Percentiles rank a stretch among this genome's conserved stretches.
phyloP scores from a whole-genome alignment of 2,888 invertebrate genomes.

The Conistra vaccinii region DNA sequence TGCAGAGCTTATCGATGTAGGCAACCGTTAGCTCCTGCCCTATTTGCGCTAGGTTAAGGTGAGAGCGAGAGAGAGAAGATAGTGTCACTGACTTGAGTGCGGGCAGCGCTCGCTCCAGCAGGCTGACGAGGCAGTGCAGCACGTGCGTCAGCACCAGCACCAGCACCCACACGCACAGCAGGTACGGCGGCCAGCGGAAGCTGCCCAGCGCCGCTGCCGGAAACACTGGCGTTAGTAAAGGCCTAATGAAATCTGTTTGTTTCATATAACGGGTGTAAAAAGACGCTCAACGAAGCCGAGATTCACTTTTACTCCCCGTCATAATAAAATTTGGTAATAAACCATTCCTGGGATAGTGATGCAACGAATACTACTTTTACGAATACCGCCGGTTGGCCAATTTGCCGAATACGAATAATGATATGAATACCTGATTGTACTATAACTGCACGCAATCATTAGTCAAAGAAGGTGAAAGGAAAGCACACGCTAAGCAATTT shows the following conservation, averaged over 20 bases:
- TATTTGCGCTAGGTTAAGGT: too few species aligned
- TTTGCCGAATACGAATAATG: too few species aligned
- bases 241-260: not conserved
- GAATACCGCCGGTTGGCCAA: too few species aligned
- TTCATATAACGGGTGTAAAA: not conserved
- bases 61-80: not conserved
- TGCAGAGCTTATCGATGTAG: not conserved
- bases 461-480: too few species aligned
- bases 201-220: conserved; percentile 77
- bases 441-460: too few species aligned
- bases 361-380: too few species aligned
- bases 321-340: not conserved
- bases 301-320: not conserved
- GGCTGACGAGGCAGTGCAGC: conserved; percentile 80
- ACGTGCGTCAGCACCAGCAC: conserved; percentile 83
- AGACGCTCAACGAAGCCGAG: not conserved
- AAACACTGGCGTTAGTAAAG: conserved; percentile 10
- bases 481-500: too few species aligned
- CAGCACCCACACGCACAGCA: conserved; percentile 85
- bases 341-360: too few species aligned
- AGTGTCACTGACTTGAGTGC: conserved; percentile 73
- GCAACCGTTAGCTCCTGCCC: too few species aligned
- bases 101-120: conserved; percentile 81
- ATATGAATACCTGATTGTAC: too few species aligned
- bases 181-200: conserved; percentile 88